These are phyloP conservation scores for Drosophila pegasa DNA, from an alignment of 2,888 invertebrate genomes.

Conservation along the genomic window DNA sequence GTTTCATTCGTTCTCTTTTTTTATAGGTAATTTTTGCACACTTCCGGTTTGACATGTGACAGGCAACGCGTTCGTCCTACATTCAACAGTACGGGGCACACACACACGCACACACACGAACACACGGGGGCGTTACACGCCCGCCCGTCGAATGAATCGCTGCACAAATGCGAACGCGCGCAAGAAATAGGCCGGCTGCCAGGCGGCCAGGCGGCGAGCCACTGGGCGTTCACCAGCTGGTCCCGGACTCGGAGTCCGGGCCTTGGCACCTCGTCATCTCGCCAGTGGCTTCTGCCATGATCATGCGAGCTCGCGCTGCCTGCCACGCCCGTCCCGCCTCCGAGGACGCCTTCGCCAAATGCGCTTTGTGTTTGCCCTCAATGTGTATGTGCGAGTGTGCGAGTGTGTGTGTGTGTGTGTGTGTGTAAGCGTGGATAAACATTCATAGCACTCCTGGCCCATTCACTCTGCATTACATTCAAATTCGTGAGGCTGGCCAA, in stretches of 20 bases:
- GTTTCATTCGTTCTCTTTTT: conserved; percentile 28
- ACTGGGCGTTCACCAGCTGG: conserved; percentile 71
- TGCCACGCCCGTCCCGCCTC: conserved; percentile 68
- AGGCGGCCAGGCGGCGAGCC: conserved; percentile 30
- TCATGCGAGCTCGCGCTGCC: conserved; percentile 49
- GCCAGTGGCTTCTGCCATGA: conserved; percentile 39
- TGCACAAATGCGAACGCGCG: conserved; percentile 69
- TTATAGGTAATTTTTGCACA: conserved; percentile 62
- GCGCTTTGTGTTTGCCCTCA: conserved; percentile 22
- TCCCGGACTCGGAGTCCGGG: conserved; percentile 22
- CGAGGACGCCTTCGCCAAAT: conserved; percentile 54
- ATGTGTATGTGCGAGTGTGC: neutral
- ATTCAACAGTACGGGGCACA: conserved; percentile 7
- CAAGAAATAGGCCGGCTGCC: conserved; percentile 74
- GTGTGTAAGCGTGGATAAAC: conserved; percentile 8
- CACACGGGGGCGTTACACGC: conserved; percentile 59
- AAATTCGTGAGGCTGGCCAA: conserved; percentile 28
- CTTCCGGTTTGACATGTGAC: conserved; percentile 82
- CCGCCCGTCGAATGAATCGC: conserved; percentile 79
- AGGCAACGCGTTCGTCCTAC: conserved; percentile 59
- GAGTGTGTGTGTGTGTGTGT: neutral
- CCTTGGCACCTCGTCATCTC: conserved; percentile 62
- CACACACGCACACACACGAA: conserved; percentile 10
- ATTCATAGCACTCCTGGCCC: conserved; percentile 5
- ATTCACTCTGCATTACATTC: conserved; percentile 18